A percentile compares a stretch with the other conserved stretches of the same genome.
These are phyloP conservation scores for Acanthis flammea DNA, from an alignment of 2,797 vertebrate species.

Conservation along the genomic window DNA sequence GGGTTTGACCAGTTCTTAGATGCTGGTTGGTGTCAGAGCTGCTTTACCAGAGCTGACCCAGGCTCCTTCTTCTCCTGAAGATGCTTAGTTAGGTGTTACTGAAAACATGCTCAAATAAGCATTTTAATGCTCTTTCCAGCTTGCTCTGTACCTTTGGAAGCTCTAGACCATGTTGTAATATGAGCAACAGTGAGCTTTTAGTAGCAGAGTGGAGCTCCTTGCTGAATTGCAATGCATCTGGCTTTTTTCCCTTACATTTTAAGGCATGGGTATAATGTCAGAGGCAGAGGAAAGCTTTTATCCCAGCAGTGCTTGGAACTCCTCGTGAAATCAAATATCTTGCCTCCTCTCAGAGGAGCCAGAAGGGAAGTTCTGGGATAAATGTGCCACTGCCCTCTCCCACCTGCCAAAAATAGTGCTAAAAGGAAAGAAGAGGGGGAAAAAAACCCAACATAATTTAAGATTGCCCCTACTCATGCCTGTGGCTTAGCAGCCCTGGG, in stretches of 20 bases:
- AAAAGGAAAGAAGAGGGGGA: neutral
- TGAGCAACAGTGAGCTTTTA: neutral
- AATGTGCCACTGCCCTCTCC: neutral
- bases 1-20: neutral
- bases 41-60: neutral
- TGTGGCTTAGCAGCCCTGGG: rapidly evolving
- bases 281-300: constrained; percentile 50
- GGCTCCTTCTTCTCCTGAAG: neutral
- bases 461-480: rapidly evolving
- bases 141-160: neutral
- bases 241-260: neutral
- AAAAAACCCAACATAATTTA: neutral
- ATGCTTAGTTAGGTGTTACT: neutral
- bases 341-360: neutral
- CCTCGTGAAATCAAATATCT: constrained; percentile 45
- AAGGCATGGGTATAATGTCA: constrained; percentile 1
- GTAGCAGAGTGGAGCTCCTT: neutral
- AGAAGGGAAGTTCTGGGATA: constrained; percentile 28
- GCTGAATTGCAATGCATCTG: constrained; percentile 15
- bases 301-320: constrained; percentile 12
- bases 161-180: neutral
- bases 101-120: neutral
- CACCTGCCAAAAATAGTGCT: neutral
- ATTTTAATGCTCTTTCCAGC: neutral
- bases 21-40: rapidly evolving